Evolutionary conservation across 2,797 vertebrate genomes (phyloP).

Genomic region (Pangasius mekongensis): DNA sequence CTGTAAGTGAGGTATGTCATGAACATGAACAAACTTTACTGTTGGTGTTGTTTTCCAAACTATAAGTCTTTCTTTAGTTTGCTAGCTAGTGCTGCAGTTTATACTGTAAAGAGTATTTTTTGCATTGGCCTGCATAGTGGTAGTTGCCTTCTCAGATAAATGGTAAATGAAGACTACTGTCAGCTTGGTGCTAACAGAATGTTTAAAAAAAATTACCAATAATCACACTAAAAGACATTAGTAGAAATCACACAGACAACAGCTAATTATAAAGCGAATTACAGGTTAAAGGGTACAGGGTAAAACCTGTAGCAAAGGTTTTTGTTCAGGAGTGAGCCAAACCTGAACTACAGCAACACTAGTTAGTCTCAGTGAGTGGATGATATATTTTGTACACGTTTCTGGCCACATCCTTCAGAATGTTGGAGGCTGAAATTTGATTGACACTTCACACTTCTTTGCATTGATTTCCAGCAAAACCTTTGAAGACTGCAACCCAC

Average conservation of each 20-base stretch:
- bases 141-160: background rate
- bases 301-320: background rate
- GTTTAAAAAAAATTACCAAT: background rate
- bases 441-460: background rate
- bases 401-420: background rate
- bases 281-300: background rate
- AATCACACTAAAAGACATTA: background rate
- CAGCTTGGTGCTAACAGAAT: background rate
- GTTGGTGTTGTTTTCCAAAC: background rate
- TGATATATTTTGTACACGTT: background rate
- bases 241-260: background rate
- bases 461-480: background rate
- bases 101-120: background rate
- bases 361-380: background rate
- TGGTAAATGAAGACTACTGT: background rate
- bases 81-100: background rate
- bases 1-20: constrained; percentile 15
- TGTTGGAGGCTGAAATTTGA: background rate
- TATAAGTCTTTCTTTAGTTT: background rate
- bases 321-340: background rate
- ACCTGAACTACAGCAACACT: background rate
- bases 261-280: background rate
- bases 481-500: background rate
- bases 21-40: background rate
- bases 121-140: background rate